Base-by-base conservation (phyloP, 1,140 invertebrate genomes). In the Branchinecta lindahli region DNA sequence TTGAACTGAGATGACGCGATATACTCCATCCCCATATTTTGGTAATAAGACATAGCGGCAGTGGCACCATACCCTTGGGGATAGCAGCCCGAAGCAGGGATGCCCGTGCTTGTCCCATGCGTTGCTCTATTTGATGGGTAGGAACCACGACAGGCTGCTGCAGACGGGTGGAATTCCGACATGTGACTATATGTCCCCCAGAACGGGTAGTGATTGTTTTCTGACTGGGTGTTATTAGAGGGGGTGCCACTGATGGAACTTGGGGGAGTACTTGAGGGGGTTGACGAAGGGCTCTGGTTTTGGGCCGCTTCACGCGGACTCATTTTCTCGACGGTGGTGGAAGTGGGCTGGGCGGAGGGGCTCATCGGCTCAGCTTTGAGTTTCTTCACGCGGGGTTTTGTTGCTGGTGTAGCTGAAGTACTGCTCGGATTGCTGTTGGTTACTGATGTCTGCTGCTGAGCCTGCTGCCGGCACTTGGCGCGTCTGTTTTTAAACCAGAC, bases 401-500 rank as follows among this genome's bases (percentile, higher is more conserved):
- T 20, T 15, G 18, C 52, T 20, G 52, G 18, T 3, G 52, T 61
- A 15, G 52, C 52, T 61, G 52, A 61, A 61, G 52, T 61, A 20
- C 52, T 61, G 52, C 52, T 61, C 12, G 52, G 52, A 61, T 61
- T 61, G 18, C 52, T 61, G 52, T 61, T 61, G 12, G 52, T 61
- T 12, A 61, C 18, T 61, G 52, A 15, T 61, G 52, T 61, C 21
- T 74, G 72, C 18, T 72, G 70, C 66, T 73, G 72, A 10, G 74
- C 67, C 68, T 76, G 75, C 67, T 76, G 75, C 15, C 75, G 74
- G 65, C 75, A 75, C 66, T 76, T 76, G 67, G 75, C 75, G 8
- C 75, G 74, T 0, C 75, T 68, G 66, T 76, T 76, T 67, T 76
- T 76, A 71, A 76, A 76, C 75, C 75, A 76, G 47, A 76, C 75